Evolutionary conservation across 1,140 invertebrate genomes (phyloP), one percentile per base, ranked within the genome.

Genomic region (Holcopasites calliopsidis): DNA sequence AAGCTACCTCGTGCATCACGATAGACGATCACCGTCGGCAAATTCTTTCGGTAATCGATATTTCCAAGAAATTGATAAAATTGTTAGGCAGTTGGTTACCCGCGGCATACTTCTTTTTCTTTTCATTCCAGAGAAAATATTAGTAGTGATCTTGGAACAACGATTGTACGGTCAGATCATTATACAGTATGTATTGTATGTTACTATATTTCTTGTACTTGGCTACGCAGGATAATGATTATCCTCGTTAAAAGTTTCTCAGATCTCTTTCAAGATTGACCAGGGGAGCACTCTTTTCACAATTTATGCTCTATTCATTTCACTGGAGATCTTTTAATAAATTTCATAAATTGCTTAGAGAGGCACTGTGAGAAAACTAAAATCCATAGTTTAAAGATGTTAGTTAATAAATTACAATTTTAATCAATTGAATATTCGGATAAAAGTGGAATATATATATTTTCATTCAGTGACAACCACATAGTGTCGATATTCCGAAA

Each of bases 401-500:
- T n/a, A n/a, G n/a, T n/a, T n/a, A n/a, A n/a, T n/a, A n/a, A n/a
- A n/a, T n/a, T n/a, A n/a, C n/a, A n/a, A n/a, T n/a, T n/a, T n/a
- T n/a, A n/a, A n/a, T n/a, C n/a, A n/a, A n/a, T n/a, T n/a, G n/a
- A n/a, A n/a, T n/a, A n/a, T n/a, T n/a, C n/a, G n/a, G n/a, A n/a
- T n/a, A n/a, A n/a, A n/a, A n/a, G n/a, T n/a, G n/a, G n/a, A n/a
- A n/a, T n/a, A n/a, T n/a, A n/a, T n/a, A n/a, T n/a, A n/a, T n/a
- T n/a, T n/a, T n/a, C n/a, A n/a, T n/a, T n/a, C n/a, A n/a, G n/a
- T n/a, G n/a, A n/a, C n/a, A n/a, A n/a, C n/a, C 60, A 54, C 40
- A 42, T 47, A 47, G n/a, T 42, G 54, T 73, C 70, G 70, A 73
- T 73, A 65, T 65, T 73, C 60, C 26, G 16, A 18, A 33, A 52